Evolutionary conservation across 2,888 invertebrate genomes (phyloP).

Genomic region (Heliconius ethilla): DNA sequence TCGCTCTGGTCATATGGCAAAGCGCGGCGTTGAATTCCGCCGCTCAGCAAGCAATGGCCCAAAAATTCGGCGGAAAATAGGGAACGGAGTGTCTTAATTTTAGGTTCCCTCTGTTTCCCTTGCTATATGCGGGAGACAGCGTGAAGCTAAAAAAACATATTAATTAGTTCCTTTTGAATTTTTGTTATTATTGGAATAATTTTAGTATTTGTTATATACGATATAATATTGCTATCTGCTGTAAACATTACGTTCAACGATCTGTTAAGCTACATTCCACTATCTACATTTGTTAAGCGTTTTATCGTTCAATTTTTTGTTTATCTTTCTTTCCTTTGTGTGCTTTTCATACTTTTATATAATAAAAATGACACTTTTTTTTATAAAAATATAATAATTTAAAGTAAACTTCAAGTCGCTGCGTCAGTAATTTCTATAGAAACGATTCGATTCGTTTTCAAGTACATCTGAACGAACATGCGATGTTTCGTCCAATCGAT

Average conservation of each 20-base stretch:
- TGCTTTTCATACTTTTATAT: neutral
- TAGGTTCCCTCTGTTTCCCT: too few species aligned
- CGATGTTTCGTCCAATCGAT: constrained; percentile 26
- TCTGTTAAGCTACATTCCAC: constrained; percentile 36
- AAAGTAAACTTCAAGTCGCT: neutral
- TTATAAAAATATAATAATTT: neutral
- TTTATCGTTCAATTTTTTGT: constrained; percentile 11
- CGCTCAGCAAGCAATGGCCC: too few species aligned
- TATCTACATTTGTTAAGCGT: constrained; percentile 2
- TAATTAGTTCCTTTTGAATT: too few species aligned
- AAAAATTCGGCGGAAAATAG: too few species aligned
- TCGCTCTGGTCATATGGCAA: too few species aligned
- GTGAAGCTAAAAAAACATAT: too few species aligned
- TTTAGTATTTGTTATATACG: neutral
- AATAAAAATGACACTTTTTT: neutral
- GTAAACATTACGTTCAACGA: constrained; percentile 36
- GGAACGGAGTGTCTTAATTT: too few species aligned
- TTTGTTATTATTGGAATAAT: constrained; percentile 8
- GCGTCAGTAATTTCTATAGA: constrained; percentile 2
- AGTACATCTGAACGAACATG: constrained; percentile 20
- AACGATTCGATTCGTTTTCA: constrained; percentile 1
- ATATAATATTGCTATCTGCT: constrained; percentile 36
- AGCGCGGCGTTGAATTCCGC: too few species aligned
- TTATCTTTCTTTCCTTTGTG: neutral
- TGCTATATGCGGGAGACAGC: too few species aligned